A percentile compares a stretch with the other conserved stretches of the same genome.
Conservation (phyloP, 2,797 vertebrate genomes). For the Typhlichthys eigenmanni region DNA sequence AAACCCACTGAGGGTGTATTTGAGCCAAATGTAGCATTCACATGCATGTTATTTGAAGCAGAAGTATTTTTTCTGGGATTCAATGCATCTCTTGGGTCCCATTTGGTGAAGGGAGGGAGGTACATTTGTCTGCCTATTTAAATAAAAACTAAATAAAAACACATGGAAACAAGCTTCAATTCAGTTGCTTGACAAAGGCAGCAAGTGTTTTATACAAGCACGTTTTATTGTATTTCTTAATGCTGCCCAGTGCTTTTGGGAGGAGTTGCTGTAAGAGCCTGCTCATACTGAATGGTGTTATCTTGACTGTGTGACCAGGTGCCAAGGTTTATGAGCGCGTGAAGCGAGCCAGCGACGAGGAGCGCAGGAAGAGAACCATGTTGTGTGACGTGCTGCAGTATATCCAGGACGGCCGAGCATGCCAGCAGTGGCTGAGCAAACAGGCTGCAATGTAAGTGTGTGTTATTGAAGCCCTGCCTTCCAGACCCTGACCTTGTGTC, state of each 20-base stretch:
- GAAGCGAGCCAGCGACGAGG: constrained; percentile 89
- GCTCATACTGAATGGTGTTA: no score
- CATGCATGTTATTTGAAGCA: constrained; percentile 7
- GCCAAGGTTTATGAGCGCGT: constrained; percentile 91
- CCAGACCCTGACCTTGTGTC: constrained; percentile 38
- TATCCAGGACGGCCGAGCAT: constrained; percentile 93
- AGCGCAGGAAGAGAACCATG: constrained; percentile 92
- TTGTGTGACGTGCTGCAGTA: constrained; percentile 94
- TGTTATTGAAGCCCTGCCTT: constrained; percentile 7
- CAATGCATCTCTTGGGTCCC: neutral
- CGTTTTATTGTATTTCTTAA: constrained; percentile 2
- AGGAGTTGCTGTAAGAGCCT: no score
- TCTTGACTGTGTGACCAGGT: constrained; percentile 68
- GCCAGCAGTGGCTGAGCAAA: constrained; percentile 98
- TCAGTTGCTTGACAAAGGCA: constrained; percentile 4
- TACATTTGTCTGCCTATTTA: neutral
- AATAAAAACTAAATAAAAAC: neutral
- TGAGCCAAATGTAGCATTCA: neutral
- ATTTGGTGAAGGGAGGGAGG: neutral
- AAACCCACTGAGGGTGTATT: constrained; percentile 7
- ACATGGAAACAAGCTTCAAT: neutral
- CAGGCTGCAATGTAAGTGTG: constrained; percentile 91
- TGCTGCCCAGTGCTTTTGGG: neutral
- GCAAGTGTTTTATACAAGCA: constrained; percentile 16
- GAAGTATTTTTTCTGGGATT: constrained; percentile 2